Evolutionary conservation across 1,140 invertebrate species (phyloP).

Genomic region (Caenorhabditis tropicalis): DNA sequence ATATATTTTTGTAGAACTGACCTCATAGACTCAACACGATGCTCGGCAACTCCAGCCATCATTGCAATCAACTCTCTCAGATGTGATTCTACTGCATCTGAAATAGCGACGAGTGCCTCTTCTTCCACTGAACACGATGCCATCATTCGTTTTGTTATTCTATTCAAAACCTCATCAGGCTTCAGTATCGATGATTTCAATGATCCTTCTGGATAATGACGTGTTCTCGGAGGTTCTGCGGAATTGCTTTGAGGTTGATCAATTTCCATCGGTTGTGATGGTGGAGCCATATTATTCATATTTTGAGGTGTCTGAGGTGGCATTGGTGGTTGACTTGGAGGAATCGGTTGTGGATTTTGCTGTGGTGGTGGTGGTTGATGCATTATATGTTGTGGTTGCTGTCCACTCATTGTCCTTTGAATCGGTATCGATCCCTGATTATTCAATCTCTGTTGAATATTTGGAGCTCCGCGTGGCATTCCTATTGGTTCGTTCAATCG

Average conservation of each 20-base stretch:
- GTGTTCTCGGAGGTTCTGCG: neutral
- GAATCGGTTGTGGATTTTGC: neutral
- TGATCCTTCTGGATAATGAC: conserved; percentile 22
- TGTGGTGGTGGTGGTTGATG: neutral
- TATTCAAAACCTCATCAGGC: conserved; percentile 51
- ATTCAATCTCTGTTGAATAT: neutral
- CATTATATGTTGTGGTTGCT: neutral
- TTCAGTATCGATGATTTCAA: conserved; percentile 44
- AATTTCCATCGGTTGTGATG: neutral
- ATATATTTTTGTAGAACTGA: neutral
- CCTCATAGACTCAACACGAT: conserved; percentile 44
- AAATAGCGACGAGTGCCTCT: conserved; percentile 49
- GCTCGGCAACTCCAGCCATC: conserved; percentile 47
- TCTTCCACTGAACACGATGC: conserved; percentile 51
- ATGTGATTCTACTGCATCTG: conserved; percentile 49
- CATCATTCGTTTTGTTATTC: conserved; percentile 52
- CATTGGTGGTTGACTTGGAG: neutral
- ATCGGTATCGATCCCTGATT: neutral
- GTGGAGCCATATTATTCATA: neutral
- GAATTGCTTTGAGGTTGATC: neutral
- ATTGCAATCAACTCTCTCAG: conserved; percentile 45
- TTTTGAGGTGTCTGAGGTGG: neutral
- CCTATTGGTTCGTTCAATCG: neutral
- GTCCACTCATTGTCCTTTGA: neutral
- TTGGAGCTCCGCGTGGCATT: neutral